Evolutionary conservation across 2,888 invertebrate species (phyloP), one percentile per base, ranked within the genome.

Genomic region (Drosophila neoperkinsi): DNA sequence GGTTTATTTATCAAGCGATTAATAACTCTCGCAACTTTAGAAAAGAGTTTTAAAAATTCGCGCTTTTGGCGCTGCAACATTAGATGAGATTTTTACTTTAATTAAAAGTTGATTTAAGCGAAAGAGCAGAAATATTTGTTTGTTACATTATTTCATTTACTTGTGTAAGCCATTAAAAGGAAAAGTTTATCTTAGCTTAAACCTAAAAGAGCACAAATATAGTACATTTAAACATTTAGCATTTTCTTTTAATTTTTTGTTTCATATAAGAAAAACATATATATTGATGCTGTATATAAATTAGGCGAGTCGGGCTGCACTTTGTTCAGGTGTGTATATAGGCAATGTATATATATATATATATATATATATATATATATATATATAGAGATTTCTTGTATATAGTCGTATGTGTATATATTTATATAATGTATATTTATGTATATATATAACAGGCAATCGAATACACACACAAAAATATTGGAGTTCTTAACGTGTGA

Each of bases 391-490:
- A 79, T 83, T 80, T 66, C 46, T 79, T 79, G 76, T 80, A 79
- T 79, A 82, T 79, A 79, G 65, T 69, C 61, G 83, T 56, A 79
- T 72, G 60, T 79, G 65, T 75, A 64, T 69, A 64, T 69, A 70
- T 70, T 70, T 69, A 55, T 77, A 70, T 72, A 68, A 55, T 79
- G 65, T 79, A 88, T 71, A 65, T 74, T 55, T 73, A 71, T 82
- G 68, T 83, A 81, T 74, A 85, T 82, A 82, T 82, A 82, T 85
- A 84, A 83, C 88, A 88, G 77, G 66, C 77, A 66, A 78, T 68
- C 49, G 55, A 33, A 72, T 70, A 84, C 71, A 76, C 79, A 77
- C 68, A 81, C 69, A 84, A 74, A 82, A 77, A 86, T 87, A 81
- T 84, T 79, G 60, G 76, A 84, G 87, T 89, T 68, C 57, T 74